Evolutionary conservation across 2,888 invertebrate genomes (phyloP).

Genomic region (Dicyrtomina minuta): DNA sequence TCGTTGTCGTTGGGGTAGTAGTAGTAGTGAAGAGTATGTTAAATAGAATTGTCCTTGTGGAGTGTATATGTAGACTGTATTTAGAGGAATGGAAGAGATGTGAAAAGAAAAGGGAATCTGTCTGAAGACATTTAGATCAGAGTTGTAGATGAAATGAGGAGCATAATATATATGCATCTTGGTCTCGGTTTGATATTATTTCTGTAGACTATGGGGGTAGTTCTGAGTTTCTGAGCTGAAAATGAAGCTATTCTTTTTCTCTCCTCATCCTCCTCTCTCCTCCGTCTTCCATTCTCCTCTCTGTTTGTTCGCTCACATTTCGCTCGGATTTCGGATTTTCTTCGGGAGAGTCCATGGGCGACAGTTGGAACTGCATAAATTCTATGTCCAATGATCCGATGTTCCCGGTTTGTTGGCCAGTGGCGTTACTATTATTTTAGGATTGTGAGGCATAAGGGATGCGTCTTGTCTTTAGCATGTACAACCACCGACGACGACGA

Average conservation of each 20-base stretch:
- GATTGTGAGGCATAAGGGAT: not conserved
- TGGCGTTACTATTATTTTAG: conserved; percentile 22
- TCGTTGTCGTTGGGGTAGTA: not conserved
- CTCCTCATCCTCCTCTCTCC: conserved; percentile 1
- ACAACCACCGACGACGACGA: conserved; percentile 9
- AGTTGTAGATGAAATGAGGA: conserved; percentile 44
- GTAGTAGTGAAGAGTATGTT: too few relatives aligned
- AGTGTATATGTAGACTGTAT: too few relatives aligned
- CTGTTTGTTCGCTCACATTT: not conserved
- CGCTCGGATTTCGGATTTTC: not conserved
- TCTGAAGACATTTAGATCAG: conserved; percentile 45
- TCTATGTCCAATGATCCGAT: conserved; percentile 54
- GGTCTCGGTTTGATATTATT: too few relatives aligned
- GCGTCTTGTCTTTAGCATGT: not conserved
- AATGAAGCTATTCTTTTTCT: conserved; percentile 24
- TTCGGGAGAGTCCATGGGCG: conserved; percentile 21
- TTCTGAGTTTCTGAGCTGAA: conserved; percentile 15
- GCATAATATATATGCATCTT: not conserved
- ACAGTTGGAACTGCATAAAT: conserved; percentile 51
- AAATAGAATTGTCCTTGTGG: too few relatives aligned
- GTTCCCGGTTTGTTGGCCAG: conserved; percentile 48
- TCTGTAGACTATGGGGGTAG: not conserved
- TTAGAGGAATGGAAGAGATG: not conserved
- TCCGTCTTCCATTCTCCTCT: not conserved
- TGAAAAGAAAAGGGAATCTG: conserved; percentile 9